Evolutionary conservation across 2,888 invertebrate species (phyloP), one percentile per base, ranked within the genome.

Genomic region (Hofmannophila pseudospretella): DNA sequence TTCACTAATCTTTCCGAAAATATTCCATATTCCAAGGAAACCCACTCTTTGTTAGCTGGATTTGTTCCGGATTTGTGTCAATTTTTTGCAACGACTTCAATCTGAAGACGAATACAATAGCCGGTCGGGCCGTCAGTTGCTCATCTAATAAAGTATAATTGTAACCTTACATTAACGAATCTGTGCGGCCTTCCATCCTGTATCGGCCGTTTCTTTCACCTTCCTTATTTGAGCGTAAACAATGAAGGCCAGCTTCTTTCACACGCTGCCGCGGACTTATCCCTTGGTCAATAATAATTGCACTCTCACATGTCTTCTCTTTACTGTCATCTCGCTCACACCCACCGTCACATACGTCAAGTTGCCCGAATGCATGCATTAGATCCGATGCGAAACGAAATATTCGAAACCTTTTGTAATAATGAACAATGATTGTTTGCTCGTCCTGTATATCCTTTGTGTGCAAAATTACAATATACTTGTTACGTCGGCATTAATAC

Each of bases 351-450:
- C 69, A 74, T 68, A 70, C 73, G 70, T 74, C 72, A 73, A 61
- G 67, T 80, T 64, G 75, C 68, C 67, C 67, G 52, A 69, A 77
- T 73, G 71, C 75, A 79, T 84, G 72, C 36, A 40, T 40, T 82
- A 82, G 84, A 86, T 85, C 76, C 76, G 77, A 79, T 72, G 77
- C 80, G 82, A 85, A 82, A 77, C 80, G 76, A 76, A 85, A 82
- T 79, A 82, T 82, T 78, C 71, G 72, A 81, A 78, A 81, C 71
- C 86, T 84, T 85, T 86, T 86, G 84, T 86, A 80, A 82, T 81
- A 85, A 86, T 84, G 82, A 84, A 85, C 85, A 85, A 84, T 84
- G 82, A 86, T 85, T 85, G 84, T 86, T 85, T 84, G 85, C 78
- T 72, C 79, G 82, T 82, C 77, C 84, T 76, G 72, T 79, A 77